Conservation (phyloP, 2,888 invertebrate genomes). For the Mimumesa dahlbomi region DNA sequence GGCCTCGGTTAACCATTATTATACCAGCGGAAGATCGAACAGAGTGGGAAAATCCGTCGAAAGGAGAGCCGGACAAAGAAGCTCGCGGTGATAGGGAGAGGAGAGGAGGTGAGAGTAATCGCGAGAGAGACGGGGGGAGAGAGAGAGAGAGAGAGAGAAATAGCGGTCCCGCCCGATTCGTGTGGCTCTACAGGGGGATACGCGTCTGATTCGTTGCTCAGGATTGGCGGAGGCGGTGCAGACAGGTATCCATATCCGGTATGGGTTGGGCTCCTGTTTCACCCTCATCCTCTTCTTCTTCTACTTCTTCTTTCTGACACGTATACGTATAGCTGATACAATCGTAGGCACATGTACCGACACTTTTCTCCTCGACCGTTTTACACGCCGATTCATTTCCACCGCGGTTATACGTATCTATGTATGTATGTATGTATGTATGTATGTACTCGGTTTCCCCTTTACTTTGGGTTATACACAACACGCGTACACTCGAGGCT, state of each 20-base stretch:
- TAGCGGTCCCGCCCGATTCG: constrained; percentile 75
- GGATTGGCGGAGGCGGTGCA: constrained; percentile 78
- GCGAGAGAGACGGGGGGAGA: constrained; percentile 7
- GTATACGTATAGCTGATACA: too few relatives aligned
- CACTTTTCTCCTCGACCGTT: too few relatives aligned
- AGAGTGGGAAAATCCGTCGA: neutral
- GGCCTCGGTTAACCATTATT: constrained; percentile 6
- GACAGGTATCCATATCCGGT: constrained; percentile 77
- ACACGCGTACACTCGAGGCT: too few relatives aligned
- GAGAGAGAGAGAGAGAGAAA: constrained; percentile 28
- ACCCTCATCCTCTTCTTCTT: constrained; percentile 64
- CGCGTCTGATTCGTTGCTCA: constrained; percentile 75
- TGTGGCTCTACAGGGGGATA: constrained; percentile 73
- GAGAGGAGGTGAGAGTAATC: neutral
- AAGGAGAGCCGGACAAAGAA: neutral
- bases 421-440: too few relatives aligned
- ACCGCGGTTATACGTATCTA: too few relatives aligned
- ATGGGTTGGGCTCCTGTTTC: constrained; percentile 69
- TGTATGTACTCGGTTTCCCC: too few relatives aligned
- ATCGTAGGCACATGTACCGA: too few relatives aligned
- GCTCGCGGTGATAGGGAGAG: neutral
- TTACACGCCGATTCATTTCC: too few relatives aligned
- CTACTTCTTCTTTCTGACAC: constrained; percentile 61
- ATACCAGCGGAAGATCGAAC: neutral
- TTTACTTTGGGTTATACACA: too few relatives aligned